Evolutionary conservation across 2,888 invertebrate species (phyloP).

Genomic region (Cryptosula pallasiana): DNA sequence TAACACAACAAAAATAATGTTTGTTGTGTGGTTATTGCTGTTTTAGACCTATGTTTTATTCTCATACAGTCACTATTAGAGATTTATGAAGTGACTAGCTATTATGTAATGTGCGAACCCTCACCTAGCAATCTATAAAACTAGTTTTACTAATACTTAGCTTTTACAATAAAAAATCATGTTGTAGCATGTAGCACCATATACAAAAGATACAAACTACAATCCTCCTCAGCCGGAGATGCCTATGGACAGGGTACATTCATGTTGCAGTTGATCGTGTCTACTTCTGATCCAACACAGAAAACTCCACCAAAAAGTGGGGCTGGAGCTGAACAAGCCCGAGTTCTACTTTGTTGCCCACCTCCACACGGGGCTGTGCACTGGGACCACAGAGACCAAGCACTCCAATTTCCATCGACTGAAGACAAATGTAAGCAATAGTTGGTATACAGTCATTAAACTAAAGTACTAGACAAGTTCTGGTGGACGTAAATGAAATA

Average conservation of each 20-base stretch:
- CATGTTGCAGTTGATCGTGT: background rate
- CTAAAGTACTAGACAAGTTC: background rate
- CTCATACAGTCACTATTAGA: too few relatives aligned
- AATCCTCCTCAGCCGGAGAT: too few relatives aligned
- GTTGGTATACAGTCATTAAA: background rate
- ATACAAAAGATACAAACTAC: too few relatives aligned
- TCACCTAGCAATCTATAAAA: too few relatives aligned
- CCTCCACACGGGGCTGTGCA: slow-evolving; percentile 14
- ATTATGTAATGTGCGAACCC: too few relatives aligned
- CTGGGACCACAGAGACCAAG: background rate
- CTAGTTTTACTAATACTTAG: too few relatives aligned
- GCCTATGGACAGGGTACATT: slow-evolving; percentile 19
- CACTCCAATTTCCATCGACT: background rate
- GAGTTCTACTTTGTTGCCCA: background rate
- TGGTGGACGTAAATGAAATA: background rate
- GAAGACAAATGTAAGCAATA: background rate
- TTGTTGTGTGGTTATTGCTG: too few relatives aligned
- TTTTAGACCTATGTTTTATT: too few relatives aligned
- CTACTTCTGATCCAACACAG: background rate
- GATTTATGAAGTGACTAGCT: too few relatives aligned
- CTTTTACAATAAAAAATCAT: too few relatives aligned
- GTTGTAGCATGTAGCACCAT: too few relatives aligned
- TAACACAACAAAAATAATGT: too few relatives aligned
- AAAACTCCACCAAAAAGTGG: background rate
- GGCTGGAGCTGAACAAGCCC: slow-evolving; percentile 1